Percentiles rank a stretch among this genome's conserved stretches.
Conservation (phyloP, 2,797 vertebrate species). For the Aulostomus chinensis region DNA sequence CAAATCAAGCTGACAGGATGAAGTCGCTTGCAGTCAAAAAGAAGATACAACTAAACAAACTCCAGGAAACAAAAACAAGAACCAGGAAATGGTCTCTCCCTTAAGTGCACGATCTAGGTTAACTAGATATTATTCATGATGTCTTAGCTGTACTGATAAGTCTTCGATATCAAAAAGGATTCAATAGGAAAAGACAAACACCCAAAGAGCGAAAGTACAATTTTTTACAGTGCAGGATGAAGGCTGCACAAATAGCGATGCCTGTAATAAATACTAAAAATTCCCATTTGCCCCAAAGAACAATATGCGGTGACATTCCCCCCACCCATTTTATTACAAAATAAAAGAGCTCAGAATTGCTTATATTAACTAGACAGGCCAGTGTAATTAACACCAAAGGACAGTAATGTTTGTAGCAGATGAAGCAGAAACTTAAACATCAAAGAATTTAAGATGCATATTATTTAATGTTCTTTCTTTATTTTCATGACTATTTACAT, state of each 20-base stretch:
- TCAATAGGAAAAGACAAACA: too few species aligned
- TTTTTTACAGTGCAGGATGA: too few species aligned
- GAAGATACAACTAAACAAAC: slow-evolving; percentile 9
- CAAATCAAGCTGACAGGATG: slow-evolving; percentile 38
- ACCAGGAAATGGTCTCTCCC: too few species aligned
- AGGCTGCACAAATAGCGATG: too few species aligned
- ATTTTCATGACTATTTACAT: too few species aligned
- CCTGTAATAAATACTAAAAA: background rate
- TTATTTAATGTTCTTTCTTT: too few species aligned
- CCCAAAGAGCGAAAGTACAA: too few species aligned
- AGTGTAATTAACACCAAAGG: slow-evolving; percentile 55
- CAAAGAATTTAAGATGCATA: slow-evolving; percentile 38
- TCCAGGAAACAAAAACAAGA: background rate
- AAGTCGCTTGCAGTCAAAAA: slow-evolving; percentile 44
- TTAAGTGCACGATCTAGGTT: too few species aligned
- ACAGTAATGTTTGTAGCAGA: slow-evolving; percentile 21
- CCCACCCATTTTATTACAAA: slow-evolving; percentile 73
- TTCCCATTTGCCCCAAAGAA: slow-evolving; percentile 2
- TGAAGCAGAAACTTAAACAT: slow-evolving; percentile 24
- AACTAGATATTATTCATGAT: too few species aligned
- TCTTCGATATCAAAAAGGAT: too few species aligned
- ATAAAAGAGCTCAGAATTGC: slow-evolving; percentile 53
- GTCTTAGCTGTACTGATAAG: too few species aligned
- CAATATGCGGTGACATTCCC: slow-evolving; percentile 14
- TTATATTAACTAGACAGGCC: slow-evolving; percentile 45